These are phyloP conservation scores for Doryteuthis pealeii DNA, from an alignment of 1,140 invertebrate species.

Conservation along the genomic window DNA sequence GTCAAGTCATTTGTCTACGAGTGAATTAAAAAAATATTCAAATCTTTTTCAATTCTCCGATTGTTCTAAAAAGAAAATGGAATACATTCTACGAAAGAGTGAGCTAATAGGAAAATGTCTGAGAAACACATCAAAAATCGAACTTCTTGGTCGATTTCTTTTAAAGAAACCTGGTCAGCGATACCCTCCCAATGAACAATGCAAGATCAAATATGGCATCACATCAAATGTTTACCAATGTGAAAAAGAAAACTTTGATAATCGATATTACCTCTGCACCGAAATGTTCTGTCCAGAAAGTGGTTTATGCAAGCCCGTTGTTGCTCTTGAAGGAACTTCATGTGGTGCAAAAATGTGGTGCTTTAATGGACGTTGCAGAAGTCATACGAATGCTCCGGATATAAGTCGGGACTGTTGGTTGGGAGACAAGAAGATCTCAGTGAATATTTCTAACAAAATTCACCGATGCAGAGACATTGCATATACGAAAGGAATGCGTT, in stretches of 20 bases:
- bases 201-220: neutral
- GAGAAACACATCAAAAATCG: neutral
- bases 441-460: neutral
- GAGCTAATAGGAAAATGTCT: neutral
- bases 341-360: slow-evolving; percentile 3
- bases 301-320: neutral
- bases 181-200: neutral
- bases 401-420: neutral
- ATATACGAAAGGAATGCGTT: neutral
- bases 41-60: neutral
- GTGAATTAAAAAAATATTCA: neutral
- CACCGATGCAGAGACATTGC: neutral
- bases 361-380: neutral
- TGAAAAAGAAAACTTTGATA: neutral
- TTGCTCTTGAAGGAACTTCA: neutral
- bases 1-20: neutral
- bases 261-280: neutral
- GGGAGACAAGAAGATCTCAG: neutral
- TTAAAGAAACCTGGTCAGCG: neutral
- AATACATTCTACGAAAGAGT: neutral
- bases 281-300: neutral
- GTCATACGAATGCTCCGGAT: neutral
- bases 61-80: neutral
- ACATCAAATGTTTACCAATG: neutral
- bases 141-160: neutral